phyloP scores from a whole-genome alignment of 2,113 vertebrate species.

The Lontra canadensis region DNA sequence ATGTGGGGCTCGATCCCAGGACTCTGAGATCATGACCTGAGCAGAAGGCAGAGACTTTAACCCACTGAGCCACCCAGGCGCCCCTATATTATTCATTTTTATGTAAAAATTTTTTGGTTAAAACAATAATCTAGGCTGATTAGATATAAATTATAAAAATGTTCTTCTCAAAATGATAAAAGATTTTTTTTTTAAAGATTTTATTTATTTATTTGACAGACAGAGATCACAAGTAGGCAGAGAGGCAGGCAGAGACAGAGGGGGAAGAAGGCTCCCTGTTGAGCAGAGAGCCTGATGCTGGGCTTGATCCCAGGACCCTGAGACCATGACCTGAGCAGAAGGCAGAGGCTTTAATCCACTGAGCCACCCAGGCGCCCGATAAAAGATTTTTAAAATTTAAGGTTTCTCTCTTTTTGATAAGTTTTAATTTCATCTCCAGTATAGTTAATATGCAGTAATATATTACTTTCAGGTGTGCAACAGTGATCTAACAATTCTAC shows the following conservation, averaged over 20 bases:
- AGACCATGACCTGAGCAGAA: no score
- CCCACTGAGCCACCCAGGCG: no score
- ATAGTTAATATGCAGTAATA: background rate
- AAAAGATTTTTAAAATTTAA: constrained; percentile 20
- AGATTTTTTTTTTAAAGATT: background rate
- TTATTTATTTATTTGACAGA: no score
- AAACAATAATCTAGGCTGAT: background rate
- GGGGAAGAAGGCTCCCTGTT: no score
- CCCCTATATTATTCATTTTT: background rate
- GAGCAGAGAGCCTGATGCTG: no score
- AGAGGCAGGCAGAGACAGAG: no score
- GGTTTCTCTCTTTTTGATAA: background rate
- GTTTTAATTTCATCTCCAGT: background rate
- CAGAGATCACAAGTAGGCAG: no score
- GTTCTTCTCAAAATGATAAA: constrained; percentile 3
- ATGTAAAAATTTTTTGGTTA: constrained; percentile 3
- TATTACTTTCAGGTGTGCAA: background rate
- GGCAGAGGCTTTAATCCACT: no score
- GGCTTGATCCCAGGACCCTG: no score
- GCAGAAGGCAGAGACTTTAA: no score
- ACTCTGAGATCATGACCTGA: no score
- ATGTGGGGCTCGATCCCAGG: no score
- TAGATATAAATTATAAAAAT: constrained; percentile 24
- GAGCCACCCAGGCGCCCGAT: background rate
- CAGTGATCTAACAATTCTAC: background rate